Base-by-base conservation (phyloP, 2,113 vertebrate species). In the Triplophysa tibetana region DNA sequence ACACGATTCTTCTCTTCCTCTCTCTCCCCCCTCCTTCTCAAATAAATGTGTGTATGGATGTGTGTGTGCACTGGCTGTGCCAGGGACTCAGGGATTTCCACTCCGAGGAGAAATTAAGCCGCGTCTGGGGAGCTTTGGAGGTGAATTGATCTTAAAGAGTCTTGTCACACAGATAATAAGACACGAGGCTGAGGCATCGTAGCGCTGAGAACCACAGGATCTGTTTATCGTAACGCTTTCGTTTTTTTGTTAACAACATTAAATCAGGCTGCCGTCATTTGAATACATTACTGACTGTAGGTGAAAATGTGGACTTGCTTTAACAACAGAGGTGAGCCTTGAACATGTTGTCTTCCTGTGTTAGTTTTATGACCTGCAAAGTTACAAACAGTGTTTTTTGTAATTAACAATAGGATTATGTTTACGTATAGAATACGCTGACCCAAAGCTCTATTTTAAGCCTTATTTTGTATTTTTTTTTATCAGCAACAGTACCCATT, bases 261-360 rank as follows among this genome's bases (percentile, higher is more conserved):
- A 21, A 63, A n/a, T 70, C 65, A 91, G 88, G 85, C 91, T 88
- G 56, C 17, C 14, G 43, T 50, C 64, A 21, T 38, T 29, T 24
- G 58, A 78, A 62, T 21, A 33, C 63, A 62, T 65, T 66, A 88
- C 86, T 23, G 83, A 88, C 86, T 23, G 83, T 84, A 90, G 29
- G 43, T 86, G 87, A 85, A 91, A 86, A 95, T 95, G 95, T 95
- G 95, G 95, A 93, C 87, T 86, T 92, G 94, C 90, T 91, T 95
- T 90, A 90, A 93, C 75, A 91, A 89, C 83, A 93, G 91, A 95
- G 94, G 95, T 95, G 88, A 95, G 86, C 45, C 38, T 19, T 72
- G 11, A 26, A 19, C 8, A 17, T 56, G 10, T 16, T 11, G 7
- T 19, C 26, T 50, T n/a, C 45, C 6, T n/a, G 43, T 56, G n/a